Conservation (phyloP, 2,113 vertebrate species). For the Phrynosoma platyrhinos region DNA sequence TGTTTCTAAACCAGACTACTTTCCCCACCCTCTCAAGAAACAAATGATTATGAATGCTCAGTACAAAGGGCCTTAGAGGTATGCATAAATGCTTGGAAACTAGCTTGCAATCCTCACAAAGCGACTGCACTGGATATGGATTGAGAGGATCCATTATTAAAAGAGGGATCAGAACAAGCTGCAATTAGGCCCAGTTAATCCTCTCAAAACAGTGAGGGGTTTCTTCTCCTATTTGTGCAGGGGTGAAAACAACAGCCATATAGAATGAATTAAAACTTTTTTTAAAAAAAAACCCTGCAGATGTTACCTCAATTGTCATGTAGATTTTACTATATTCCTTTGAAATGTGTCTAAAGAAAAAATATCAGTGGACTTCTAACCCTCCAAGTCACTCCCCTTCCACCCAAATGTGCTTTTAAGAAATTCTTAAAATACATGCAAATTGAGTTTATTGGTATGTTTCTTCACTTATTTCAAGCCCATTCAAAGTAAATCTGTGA, state of each 20-base stretch:
- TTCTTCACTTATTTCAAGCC: conserved; percentile 24
- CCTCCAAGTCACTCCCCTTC: conserved; percentile 37
- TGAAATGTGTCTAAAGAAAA: conserved; percentile 40
- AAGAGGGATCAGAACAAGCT: conserved; percentile 75
- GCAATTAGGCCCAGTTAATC: conserved; percentile 81
- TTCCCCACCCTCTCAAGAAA: conserved; percentile 10
- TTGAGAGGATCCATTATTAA: conserved; percentile 76
- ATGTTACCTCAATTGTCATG: conserved; percentile 78
- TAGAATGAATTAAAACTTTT: conserved; percentile 81
- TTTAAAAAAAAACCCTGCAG: conserved; percentile 71
- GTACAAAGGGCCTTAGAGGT: conserved; percentile 57
- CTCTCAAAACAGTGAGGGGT: conserved; percentile 77
- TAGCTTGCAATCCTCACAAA: conserved; percentile 48
- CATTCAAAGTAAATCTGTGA: conserved; percentile 27
- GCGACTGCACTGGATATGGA: conserved; percentile 58
- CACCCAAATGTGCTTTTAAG: conserved; percentile 26
- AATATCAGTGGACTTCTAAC: conserved; percentile 14
- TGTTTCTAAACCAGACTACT: not conserved
- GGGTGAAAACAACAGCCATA: conserved; percentile 74
- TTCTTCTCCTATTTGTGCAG: conserved; percentile 77
- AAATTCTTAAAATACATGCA: conserved; percentile 49
- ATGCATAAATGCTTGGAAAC: conserved; percentile 55
- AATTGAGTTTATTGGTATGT: conserved; percentile 32
- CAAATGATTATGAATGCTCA: conserved; percentile 16
- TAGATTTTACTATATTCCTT: conserved; percentile 60